Conservation (phyloP, 2,113 vertebrate species). For the Microcebus murinus region DNA sequence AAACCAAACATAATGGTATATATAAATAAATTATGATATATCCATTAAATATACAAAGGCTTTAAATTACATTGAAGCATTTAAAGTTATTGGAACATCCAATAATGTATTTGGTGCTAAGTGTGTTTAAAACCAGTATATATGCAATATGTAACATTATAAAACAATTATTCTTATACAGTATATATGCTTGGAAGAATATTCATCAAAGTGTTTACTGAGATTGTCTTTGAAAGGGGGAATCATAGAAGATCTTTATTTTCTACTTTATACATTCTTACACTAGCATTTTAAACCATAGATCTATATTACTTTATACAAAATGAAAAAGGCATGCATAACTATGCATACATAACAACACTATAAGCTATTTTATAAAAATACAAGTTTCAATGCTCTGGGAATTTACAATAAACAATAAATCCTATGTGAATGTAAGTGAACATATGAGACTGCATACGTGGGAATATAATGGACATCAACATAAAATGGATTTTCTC, state of each 20-base stretch:
- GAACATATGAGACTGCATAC: not conserved
- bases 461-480: rapidly evolving
- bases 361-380: not conserved
- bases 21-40: not conserved
- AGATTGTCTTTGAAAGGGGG: not conserved
- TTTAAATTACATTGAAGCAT: not conserved
- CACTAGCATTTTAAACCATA: not conserved
- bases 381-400: not conserved
- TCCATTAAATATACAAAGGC: not conserved
- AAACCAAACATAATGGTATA: not conserved
- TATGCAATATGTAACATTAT: not conserved
- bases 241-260: not conserved
- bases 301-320: not conserved
- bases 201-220: not conserved
- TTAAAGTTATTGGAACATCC: not conserved
- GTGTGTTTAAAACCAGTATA: not conserved
- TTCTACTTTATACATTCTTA: not conserved
- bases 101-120: not conserved
- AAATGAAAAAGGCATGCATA: not conserved
- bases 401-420: not conserved
- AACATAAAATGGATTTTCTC: not conserved
- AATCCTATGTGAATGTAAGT: not conserved
- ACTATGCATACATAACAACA: not conserved
- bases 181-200: not conserved
- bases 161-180: not conserved